Base-by-base conservation (phyloP, 2,113 vertebrate species). In the Dicerorhinus sumatrensis region DNA sequence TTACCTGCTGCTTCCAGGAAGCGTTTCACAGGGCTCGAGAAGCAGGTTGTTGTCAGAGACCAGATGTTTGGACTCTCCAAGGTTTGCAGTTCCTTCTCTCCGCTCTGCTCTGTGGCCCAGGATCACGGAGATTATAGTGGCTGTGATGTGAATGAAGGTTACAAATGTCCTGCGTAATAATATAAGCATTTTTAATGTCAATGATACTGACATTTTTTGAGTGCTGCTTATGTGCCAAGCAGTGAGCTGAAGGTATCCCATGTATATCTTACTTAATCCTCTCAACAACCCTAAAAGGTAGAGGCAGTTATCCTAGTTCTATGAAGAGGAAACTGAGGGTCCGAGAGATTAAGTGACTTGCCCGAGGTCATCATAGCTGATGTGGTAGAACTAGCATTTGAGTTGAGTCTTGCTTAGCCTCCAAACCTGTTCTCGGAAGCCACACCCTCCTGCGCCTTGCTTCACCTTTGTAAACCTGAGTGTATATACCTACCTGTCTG, bases 1-100 rank as follows among this genome's bases (percentile, higher is more conserved):
- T n/a, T 39, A n/a, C 70, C 60, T 73, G 76, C 85, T 48, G 48
- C 75, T 95, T 87, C 72, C 46, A 84, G 60, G 65, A 90, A 89
- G 46, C 42, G 12, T 79, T 91, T 81, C 39, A 27, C 3, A 29
- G 77, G 60, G 31, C 23, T 75, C 21, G 75, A 84, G 51, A 90
- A 80, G 27, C 21, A 39, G 51, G 51, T 54, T 46, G 18, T 75
- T 62, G 29, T 62, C 70, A 11, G 69, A 72, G 62, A 87, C 27
- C 46, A 76, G 63, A 3, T 21, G 17, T 60, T 75, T 65, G 18
- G 51, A 5, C 89, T 87, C 23, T 83, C 63, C 25, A 18, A 72
- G 60, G 33, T 54, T 75, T 88, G 65, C 62, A 9, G n/a, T 67
- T 67, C 56, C 56, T 96, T 69, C 54, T 73, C 58, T 88, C 56